Evolutionary conservation across 2,113 vertebrate species (phyloP).

Genomic region (Porphyrio hochstetteri): DNA sequence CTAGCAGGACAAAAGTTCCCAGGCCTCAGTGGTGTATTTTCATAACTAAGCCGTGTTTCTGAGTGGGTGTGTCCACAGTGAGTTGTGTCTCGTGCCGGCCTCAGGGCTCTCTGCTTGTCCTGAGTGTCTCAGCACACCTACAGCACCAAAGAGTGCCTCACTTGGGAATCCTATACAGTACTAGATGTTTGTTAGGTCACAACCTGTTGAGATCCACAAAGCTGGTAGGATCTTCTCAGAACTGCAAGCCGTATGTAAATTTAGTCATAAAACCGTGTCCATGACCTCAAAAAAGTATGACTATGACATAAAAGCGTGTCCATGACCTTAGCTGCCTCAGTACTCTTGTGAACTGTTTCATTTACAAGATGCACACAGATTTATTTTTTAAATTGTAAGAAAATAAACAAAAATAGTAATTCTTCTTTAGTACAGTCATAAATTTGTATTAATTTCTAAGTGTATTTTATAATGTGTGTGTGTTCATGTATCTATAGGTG

Average conservation of each 20-base stretch:
- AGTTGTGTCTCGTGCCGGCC: too few species aligned
- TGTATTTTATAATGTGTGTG: neutral
- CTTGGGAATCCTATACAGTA: too few species aligned
- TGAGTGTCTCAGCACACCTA: neutral
- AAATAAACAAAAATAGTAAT: neutral
- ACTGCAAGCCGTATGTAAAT: neutral
- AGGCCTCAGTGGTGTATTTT: neutral
- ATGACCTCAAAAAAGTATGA: too few species aligned
- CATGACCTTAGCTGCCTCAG: neutral
- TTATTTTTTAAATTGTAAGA: neutral
- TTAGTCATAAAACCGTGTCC: neutral
- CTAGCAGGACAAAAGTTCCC: neutral
- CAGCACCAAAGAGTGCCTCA: neutral
- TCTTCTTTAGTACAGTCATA: neutral
- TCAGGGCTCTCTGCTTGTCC: neutral
- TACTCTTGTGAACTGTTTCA: neutral
- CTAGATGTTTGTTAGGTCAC: fast-evolving
- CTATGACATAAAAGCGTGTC: too few species aligned
- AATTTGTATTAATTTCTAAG: neutral
- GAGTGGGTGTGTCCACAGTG: fast-evolving
- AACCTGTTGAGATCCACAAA: neutral
- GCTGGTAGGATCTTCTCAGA: neutral
- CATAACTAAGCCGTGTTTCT: neutral
- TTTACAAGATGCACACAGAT: neutral
- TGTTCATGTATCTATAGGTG: neutral